Base-by-base conservation (phyloP, 2,797 vertebrate species). In the Chrysolophus pictus region DNA sequence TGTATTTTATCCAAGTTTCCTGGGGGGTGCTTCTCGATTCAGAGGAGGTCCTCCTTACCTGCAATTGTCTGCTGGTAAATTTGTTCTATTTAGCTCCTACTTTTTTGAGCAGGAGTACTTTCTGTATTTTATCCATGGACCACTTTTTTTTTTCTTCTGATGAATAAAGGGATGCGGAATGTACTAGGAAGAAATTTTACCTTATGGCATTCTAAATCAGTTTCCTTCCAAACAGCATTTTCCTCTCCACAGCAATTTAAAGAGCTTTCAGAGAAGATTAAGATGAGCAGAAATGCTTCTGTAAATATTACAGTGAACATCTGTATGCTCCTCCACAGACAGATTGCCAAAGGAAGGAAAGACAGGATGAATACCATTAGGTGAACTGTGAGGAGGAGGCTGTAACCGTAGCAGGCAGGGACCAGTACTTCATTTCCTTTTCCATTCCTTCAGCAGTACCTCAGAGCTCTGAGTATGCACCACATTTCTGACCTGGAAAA, bases 251-350 rank as follows among this genome's bases (percentile, higher is more conserved):
- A 31, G 44, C 14, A 86, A 84, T 79, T 81, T 71, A 90, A 59
- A 68, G n/a, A 90, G 17, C 28, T 92, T 90, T 88, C 76, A 76
- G 44, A 63, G 47, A 83, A 84, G 35, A 72, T 78, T 78, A 90
- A 64, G 76, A 84, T 58, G 73, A 92, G 44, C 7, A 93, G 83
- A 94, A 81, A 67, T 28, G 42, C 28, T 76, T 81, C 33, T 73
- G n/a, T 90, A 84, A 88, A 56, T 78, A 89, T 77, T 86, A 63
- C 15, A 21, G 55, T 59, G n/a, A 91, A 70, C 10, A 67, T 72
- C 72, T 95, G 28, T 49, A 56, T 80, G 46, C 21, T 84, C 7
- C 14, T 92, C 35, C 69, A 31, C 14, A 63, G 44, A 42, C 19
- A 80, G 44, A 63, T 65, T 72, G 39, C 6, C 39, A 64, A 86